Conservation (phyloP, 2,797 vertebrate species). For the Myotis pilosus region DNA sequence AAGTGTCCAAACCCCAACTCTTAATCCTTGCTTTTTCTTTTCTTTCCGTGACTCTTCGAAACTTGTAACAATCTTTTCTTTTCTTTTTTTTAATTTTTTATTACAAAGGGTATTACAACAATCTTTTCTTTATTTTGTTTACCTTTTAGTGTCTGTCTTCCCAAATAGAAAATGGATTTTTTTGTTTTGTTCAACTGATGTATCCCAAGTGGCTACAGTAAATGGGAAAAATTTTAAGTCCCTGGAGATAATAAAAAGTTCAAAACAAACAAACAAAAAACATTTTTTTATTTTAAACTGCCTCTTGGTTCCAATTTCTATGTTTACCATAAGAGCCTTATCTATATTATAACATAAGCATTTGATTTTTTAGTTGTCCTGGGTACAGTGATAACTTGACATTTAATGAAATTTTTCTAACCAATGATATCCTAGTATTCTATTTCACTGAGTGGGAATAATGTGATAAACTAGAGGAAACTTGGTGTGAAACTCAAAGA, state of each 20-base stretch:
- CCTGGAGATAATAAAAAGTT: not conserved
- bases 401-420: slow-evolving; percentile 31
- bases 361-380: slow-evolving; percentile 38
- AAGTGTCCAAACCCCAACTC: not conserved
- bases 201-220: not conserved
- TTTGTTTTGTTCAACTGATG: not conserved
- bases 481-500: slow-evolving; percentile 15
- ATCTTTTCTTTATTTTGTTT: not conserved
- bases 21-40: not conserved
- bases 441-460: slow-evolving; percentile 47
- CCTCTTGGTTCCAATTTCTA: not conserved
- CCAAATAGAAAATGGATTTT: not conserved
- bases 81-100: too few relatives aligned
- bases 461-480: not conserved
- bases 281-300: slow-evolving; percentile 36
- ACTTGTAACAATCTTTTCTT: not conserved
- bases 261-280: slow-evolving; percentile 37
- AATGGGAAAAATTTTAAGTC: not conserved
- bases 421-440: not conserved
- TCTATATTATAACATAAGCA: not conserved
- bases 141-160: slow-evolving; percentile 17
- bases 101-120: too few relatives aligned
- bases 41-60: not conserved
- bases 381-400: slow-evolving; percentile 13
- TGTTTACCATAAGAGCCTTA: not conserved